Base-by-base conservation (phyloP, 2,888 invertebrate genomes). In the Hyalella azteca region DNA sequence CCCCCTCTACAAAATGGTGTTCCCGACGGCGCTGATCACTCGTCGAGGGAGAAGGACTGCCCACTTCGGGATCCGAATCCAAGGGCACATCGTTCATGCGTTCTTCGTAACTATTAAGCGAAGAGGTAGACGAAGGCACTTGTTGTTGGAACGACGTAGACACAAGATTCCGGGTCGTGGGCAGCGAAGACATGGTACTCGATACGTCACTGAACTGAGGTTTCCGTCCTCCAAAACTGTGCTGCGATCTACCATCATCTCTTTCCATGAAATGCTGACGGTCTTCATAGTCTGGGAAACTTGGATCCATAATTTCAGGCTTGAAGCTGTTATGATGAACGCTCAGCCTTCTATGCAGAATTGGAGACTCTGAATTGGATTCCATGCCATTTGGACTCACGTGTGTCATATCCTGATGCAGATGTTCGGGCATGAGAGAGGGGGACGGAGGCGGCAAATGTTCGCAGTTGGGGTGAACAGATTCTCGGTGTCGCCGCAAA, bases 401-500 rank as follows among this genome's bases (percentile, higher is more conserved):
- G 26, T 78, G 78, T 22, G 41, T 78, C 41, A 78, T 26, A 13
- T 59, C 60, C 22, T 59, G 78, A n/a, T n/a, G n/a, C 66, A 66
- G 32, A 19, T 66, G 66, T 2, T 75, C 75, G n/a, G 75, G 75
- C 45, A 75, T 41, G 26, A 41, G 36, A 22, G 75, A 36, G n/a
- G 84, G 84, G 13, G 84, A 79, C 3, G 84, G 84, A 22, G 81
- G 81, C 7, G 84, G 84, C 29, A 83, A 78, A 78, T 83, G 84
- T 48, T 81, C 82, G 54, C 82, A 82, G 80, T 85, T 83, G 4
- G 84, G 84, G 49, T 85, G 85, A 60, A 84, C 82, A 59, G 85
- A 83, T 45, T 85, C 85, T 19, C 85, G 54, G 77, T 85, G 85
- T n/a, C 85, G 78, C 13, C 85, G 80, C 41, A 85, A 83, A 59